Conservation (phyloP, 2,113 vertebrate genomes). For the Gobius niger region DNA sequence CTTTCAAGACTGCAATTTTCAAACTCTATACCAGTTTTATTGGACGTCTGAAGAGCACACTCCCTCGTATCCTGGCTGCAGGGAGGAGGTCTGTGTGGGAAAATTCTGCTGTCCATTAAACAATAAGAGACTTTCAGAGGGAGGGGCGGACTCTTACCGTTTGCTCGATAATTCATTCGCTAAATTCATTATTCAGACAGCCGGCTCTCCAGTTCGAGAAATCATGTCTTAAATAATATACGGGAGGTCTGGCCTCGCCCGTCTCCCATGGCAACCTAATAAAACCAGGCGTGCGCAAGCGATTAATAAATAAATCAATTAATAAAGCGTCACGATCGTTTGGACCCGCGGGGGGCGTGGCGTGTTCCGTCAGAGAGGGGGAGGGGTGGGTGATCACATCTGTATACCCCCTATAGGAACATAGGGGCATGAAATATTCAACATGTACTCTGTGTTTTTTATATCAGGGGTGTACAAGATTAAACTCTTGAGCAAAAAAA, state of each 20-base stretch:
- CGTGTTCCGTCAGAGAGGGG: slow-evolving; percentile 60
- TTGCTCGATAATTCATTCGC: slow-evolving; percentile 78
- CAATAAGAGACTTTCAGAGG: slow-evolving; percentile 71
- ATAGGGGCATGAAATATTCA: not conserved
- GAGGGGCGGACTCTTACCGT: slow-evolving; percentile 58
- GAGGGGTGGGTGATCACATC: slow-evolving; percentile 35
- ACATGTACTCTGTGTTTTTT: not conserved
- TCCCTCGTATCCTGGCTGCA: slow-evolving; percentile 7
- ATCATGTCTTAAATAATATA: slow-evolving; percentile 82
- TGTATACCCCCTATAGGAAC: slow-evolving; percentile 1
- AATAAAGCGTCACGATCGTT: slow-evolving; percentile 78
- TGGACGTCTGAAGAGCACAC: no score
- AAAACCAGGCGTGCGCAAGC: slow-evolving; percentile 73
- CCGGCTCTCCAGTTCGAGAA: slow-evolving; percentile 81
- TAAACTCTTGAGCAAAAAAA: no score
- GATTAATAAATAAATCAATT: slow-evolving; percentile 86
- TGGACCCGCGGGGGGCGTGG: slow-evolving; percentile 53
- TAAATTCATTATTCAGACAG: slow-evolving; percentile 84
- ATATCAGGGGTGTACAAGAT: no score
- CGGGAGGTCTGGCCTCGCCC: slow-evolving; percentile 69
- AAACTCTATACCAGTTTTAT: no score
- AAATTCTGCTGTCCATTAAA: slow-evolving; percentile 75
- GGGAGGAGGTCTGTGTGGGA: slow-evolving; percentile 40
- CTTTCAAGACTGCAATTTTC: no score
- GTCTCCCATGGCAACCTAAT: slow-evolving; percentile 84